Evolutionary conservation across 2,888 invertebrate genomes (phyloP).

Genomic region (Tenthredo notha): DNA sequence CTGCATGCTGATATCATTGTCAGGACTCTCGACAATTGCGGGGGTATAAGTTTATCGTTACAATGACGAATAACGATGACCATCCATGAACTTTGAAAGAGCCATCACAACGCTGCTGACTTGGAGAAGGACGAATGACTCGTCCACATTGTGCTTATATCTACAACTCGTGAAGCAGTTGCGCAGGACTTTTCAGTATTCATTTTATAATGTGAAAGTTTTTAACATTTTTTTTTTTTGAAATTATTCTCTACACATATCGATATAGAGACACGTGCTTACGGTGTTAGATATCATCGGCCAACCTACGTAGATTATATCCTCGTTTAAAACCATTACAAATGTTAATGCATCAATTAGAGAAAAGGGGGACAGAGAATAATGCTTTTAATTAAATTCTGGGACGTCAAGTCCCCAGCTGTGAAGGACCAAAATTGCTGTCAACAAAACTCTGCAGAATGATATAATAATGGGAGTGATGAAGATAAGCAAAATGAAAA

Average conservation of each 20-base stretch:
- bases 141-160: neutral
- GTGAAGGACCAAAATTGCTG: neutral
- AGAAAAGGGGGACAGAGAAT: slow-evolving; percentile 23
- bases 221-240: no score
- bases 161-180: neutral
- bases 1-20: slow-evolving; percentile 33
- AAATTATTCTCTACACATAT: neutral
- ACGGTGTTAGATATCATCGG: neutral
- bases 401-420: slow-evolving; percentile 11
- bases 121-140: neutral
- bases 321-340: neutral
- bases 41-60: neutral
- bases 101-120: neutral
- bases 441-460: slow-evolving; percentile 16
- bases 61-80: slow-evolving; percentile 6
- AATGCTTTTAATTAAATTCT: neutral
- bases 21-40: neutral
- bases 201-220: neutral
- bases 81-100: neutral
- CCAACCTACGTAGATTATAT: neutral
- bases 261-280: neutral
- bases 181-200: neutral
- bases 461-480: neutral
- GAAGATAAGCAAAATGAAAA: neutral
- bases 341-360: slow-evolving; percentile 14